Evolutionary conservation across 2,888 invertebrate genomes (phyloP), one percentile per base, ranked within the genome.

Genomic region (Pseudeuparius sepicola): DNA sequence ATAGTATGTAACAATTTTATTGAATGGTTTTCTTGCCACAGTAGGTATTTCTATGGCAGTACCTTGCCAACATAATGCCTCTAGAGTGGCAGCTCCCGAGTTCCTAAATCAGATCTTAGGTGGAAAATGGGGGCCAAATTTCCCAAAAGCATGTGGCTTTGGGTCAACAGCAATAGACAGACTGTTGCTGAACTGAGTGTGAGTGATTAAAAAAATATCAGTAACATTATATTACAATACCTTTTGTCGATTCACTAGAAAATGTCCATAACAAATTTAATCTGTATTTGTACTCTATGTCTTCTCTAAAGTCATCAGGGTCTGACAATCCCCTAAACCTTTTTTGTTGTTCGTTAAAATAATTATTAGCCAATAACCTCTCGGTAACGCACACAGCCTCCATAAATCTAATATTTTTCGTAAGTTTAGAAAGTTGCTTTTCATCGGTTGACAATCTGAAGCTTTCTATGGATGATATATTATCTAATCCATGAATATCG

Each of bases 351-450:
- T 64, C 60, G 23, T 71, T 68, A 51, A 66, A 84, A 30, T 71
- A 66, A 48, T 78, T 75, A 34, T 77, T 75, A 0, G 83, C 75
- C 13, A 86, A 60, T 17, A 84, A 71, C n/a, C 85, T 68, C 55
- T 83, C 78, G 27, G 76, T 72, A 12, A 82, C 55, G 50, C 75
- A 66, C 1, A 72, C 66, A 0, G 81, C 76, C 42, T 79, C 70
- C 13, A 66, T 61, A 52, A 81, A 84, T 26, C 49, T 48, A 2
- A 44, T 35, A 31, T 58, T 60, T 14, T 58, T 53, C 14, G 56
- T 49, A 6, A 66, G 49, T 17, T 54, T 54, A 2, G 37, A 32
- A 28, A 65, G 40, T 39, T 64, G 56, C 26, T 59, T 55, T 7
- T 66, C 62, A 34, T 56, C 52, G 3, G 29, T 41, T 4, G 52